Conservation (phyloP, 2,888 invertebrate species). For the Apotomis turbidana region DNA sequence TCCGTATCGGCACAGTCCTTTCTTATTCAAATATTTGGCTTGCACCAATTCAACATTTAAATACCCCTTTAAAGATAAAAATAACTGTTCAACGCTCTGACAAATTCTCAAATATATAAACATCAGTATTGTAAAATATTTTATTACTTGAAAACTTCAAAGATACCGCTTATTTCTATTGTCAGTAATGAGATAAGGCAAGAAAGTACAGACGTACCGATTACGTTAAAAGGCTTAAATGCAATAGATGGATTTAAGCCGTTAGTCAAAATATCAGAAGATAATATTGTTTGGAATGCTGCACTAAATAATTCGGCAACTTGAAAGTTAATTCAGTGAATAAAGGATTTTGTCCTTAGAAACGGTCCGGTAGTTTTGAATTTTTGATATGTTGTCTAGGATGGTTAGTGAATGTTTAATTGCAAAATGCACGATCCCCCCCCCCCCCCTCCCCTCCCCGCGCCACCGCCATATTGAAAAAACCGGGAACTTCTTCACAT, state of each 20-base stretch:
- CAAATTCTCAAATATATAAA: slow-evolving; percentile 19
- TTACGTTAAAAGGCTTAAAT: slow-evolving; percentile 47
- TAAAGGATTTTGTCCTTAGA: too few species aligned
- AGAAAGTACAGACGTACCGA: slow-evolving; percentile 47
- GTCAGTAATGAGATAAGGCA: slow-evolving; percentile 43
- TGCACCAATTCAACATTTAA: slow-evolving; percentile 22
- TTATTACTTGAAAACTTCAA: slow-evolving; percentile 55
- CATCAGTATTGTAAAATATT: slow-evolving; percentile 49
- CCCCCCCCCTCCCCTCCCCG: too few species aligned
- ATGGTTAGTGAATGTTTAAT: too few species aligned
- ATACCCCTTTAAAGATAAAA: slow-evolving; percentile 22
- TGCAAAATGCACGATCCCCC: too few species aligned
- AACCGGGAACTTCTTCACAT: too few species aligned
- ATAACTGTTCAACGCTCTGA: slow-evolving; percentile 22
- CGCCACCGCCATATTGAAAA: too few species aligned
- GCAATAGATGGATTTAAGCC: slow-evolving; percentile 44
- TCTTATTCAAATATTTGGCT: slow-evolving; percentile 11
- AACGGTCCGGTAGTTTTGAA: too few species aligned
- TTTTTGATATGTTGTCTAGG: too few species aligned
- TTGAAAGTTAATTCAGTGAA: too few species aligned
- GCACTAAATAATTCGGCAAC: slow-evolving; percentile 13
- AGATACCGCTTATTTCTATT: slow-evolving; percentile 56
- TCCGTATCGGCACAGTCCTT: background rate
- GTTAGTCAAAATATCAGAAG: slow-evolving; percentile 12
- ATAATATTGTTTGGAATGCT: slow-evolving; percentile 16